Evolutionary conservation across 1,140 invertebrate genomes (phyloP), one percentile per base, ranked within the genome.

Genomic region (Mamestra configurata): DNA sequence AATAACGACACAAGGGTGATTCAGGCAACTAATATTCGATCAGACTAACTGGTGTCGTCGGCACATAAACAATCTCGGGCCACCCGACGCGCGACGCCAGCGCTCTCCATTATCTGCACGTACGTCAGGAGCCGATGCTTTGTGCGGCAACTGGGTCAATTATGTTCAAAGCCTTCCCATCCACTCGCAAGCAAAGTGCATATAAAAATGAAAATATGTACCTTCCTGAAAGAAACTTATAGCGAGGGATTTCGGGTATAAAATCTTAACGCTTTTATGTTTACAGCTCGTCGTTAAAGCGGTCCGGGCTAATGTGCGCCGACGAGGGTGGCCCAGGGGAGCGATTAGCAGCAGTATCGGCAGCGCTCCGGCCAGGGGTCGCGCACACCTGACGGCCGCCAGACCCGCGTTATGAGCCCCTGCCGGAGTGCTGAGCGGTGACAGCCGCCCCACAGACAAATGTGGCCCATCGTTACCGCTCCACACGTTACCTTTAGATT

Each of bases 301-400:
- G 57, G 57, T 40, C 46, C 49, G 18, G 43, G 70, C 57, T 82
- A 73, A 82, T 79, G 49, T 49, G 57, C 57, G 68, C 43, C 49
- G 73, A 68, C 64, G 18, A 75, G 73, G 75, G 68, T 72, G 49
- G 68, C 81, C 81, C 81, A 11, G 20, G 81, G 81, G 81, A 82
- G 64, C 73, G 72, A 82, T 82, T 82, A 82, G 78, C 66, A 49
- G 4, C 46, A 59, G 59, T 77, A 77, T 82, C 72, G 81, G 79
- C 75, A 75, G 61, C 76, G 73, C 71, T 72, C 61, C 68, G 31
- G n/a, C 27, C 55, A 22, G 43, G 43, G 57, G 51, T 18, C 61
- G 51, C 75, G 37, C 70, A 57, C 77, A 79, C 77, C 77, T 79
- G 77, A 79, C 77, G 77, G 57, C 61, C 64, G 51, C 55, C 51